Evolutionary conservation across 2,888 invertebrate genomes (phyloP).

Genomic region (Drosophila robusta): DNA sequence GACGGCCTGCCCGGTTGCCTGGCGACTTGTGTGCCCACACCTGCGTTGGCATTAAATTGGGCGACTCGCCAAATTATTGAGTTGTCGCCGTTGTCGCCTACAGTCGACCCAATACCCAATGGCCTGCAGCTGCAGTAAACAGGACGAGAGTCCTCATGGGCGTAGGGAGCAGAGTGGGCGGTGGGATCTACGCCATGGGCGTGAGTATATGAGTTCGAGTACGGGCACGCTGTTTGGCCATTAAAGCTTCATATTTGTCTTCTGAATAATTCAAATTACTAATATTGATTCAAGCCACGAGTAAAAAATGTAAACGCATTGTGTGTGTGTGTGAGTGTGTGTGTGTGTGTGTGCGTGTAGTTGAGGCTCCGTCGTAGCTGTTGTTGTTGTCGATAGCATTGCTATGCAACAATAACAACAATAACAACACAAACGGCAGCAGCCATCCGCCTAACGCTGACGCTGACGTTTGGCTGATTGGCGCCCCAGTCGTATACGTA

Average conservation of each 20-base stretch:
- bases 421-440: constrained; percentile 46
- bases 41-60: constrained; percentile 71
- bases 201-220: constrained; percentile 37
- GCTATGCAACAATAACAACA: constrained; percentile 59
- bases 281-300: constrained; percentile 84
- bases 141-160: constrained; percentile 25
- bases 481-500: constrained; percentile 82
- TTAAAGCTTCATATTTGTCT: constrained; percentile 85
- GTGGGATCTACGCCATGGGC: constrained; percentile 32
- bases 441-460: constrained; percentile 46
- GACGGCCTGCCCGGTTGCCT: constrained; percentile 13
- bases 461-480: constrained; percentile 77
- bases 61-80: constrained; percentile 80
- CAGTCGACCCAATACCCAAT: constrained; percentile 40
- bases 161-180: background rate
- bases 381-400: constrained; percentile 39
- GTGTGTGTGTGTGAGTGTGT: constrained; percentile 10
- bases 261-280: constrained; percentile 85
- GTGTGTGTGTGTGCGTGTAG: constrained; percentile 22
- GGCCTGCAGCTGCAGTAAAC: constrained; percentile 53
- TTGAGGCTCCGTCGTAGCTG: constrained; percentile 41
- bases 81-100: constrained; percentile 58
- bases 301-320: constrained; percentile 72
- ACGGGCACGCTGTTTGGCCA: constrained; percentile 82
- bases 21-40: constrained; percentile 42